These are phyloP conservation scores for Stictonetta naevosa DNA, from an alignment of 2,113 vertebrate genomes.

Conservation along the genomic window DNA sequence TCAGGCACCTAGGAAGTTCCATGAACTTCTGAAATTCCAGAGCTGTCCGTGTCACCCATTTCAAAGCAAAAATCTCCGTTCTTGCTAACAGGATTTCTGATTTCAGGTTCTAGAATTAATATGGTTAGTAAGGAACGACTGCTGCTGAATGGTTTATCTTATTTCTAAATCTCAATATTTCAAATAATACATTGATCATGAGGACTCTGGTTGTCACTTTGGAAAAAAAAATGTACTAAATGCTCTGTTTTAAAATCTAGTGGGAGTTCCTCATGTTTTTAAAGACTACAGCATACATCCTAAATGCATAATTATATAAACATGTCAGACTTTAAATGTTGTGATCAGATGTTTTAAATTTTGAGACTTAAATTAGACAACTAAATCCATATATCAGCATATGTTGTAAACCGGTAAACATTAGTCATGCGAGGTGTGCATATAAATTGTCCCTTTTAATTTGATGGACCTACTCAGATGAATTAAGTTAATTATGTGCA, in stretches of 20 bases:
- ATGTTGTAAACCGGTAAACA: neutral
- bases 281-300: neutral
- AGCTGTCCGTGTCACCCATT: neutral
- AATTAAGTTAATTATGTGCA: neutral
- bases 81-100: neutral
- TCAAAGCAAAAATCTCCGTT: neutral
- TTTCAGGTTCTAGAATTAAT: neutral
- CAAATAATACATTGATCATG: neutral
- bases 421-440: neutral
- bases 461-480: conserved; percentile 22
- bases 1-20: neutral
- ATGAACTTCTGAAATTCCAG: neutral
- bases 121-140: neutral
- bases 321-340: neutral
- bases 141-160: neutral
- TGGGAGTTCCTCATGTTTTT: neutral
- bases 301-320: neutral
- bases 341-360: neutral
- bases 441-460: conserved; percentile 6
- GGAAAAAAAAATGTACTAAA: neutral
- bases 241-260: neutral
- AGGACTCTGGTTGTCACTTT: neutral
- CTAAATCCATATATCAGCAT: neutral
- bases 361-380: neutral
- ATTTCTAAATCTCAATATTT: neutral